Base-by-base conservation (phyloP, 2,888 invertebrate genomes). In the Eupithecia tripunctaria region DNA sequence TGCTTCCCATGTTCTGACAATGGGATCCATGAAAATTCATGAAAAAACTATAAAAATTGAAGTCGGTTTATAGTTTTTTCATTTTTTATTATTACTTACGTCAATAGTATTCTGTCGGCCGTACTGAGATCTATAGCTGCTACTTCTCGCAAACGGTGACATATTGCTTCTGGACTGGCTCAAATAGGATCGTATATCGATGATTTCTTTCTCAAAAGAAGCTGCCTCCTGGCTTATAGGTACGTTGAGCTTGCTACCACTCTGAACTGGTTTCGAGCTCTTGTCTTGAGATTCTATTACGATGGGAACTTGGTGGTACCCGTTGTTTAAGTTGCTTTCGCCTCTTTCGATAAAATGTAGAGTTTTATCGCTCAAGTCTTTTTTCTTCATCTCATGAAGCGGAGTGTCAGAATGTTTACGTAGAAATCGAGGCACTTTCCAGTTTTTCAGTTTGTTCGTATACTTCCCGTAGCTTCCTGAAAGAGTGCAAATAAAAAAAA, bases 121-220 rank as follows among this genome's bases (percentile, higher is more conserved):
- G 80, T 96, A 96, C 82, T 96, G 96, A 10, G 96, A 96, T 71
- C 96, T 93, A 85, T 96, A 96, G 88, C 96, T 96, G 83, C 96
- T 96, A 70, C 96, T 96, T 81, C 97, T 93, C 5, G 96, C 96
- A 80, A 97, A 97, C 2, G 96, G 96, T 15, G 96, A 95, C 86
- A 97, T 96, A 82, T 97, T 97, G 85, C 96, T 96, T 76, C 97
- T 91, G 3, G 97, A 97, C 84, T 97, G 97, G 80, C 96, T 96
- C 77, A 97, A 95, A 82, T 97, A 97, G 15, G 96, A 96, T 79
- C 96, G 95, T 60, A 97, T 96, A 82, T 97, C 97, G 74, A 97
- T 96, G 36, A 96, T 95, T 83, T 97, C 96, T 76, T 89, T 93
- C 76, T 96, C 95, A 77, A 95, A 95, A 74, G 95, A 94, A 27